A percentile compares a stretch with the other conserved stretches of the same genome.
phyloP scores from a whole-genome alignment of 2,888 invertebrate genomes.

The Acanthopleura granulata region DNA sequence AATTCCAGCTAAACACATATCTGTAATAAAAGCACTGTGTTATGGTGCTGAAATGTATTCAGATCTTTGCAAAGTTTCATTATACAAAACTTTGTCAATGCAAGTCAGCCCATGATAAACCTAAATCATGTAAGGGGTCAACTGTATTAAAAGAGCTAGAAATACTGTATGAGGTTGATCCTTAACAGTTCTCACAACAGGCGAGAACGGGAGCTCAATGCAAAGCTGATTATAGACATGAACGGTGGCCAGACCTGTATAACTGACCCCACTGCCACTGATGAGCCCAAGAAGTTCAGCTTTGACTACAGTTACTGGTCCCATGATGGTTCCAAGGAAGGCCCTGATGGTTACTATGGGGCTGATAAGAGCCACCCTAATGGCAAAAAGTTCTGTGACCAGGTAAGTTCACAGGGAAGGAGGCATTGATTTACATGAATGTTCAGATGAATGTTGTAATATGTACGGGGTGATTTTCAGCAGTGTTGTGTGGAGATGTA shows the following conservation, averaged over 20 bases:
- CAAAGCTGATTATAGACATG: conserved; percentile 72
- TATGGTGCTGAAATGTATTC: too few species aligned
- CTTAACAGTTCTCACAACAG: conserved; percentile 68
- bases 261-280: conserved; percentile 69
- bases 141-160: too few species aligned
- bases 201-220: conserved; percentile 72
- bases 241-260: conserved; percentile 69
- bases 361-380: conserved; percentile 69
- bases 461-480: too few species aligned
- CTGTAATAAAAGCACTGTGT: too few species aligned
- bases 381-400: conserved; percentile 72
- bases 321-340: conserved; percentile 72
- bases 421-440: too few species aligned
- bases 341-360: conserved; percentile 69
- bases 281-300: conserved; percentile 70
- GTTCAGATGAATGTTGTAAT: too few species aligned
- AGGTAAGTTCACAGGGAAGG: conserved; percentile 63
- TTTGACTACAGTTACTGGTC: conserved; percentile 76
- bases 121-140: too few species aligned
- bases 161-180: conserved; percentile 21
- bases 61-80: too few species aligned
- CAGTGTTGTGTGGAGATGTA: too few species aligned
- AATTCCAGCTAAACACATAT: too few species aligned
- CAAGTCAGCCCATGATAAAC: too few species aligned
- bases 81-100: too few species aligned